These are phyloP conservation scores for Ceramica pisi DNA, from an alignment of 2,888 invertebrate genomes.

Conservation along the genomic window DNA sequence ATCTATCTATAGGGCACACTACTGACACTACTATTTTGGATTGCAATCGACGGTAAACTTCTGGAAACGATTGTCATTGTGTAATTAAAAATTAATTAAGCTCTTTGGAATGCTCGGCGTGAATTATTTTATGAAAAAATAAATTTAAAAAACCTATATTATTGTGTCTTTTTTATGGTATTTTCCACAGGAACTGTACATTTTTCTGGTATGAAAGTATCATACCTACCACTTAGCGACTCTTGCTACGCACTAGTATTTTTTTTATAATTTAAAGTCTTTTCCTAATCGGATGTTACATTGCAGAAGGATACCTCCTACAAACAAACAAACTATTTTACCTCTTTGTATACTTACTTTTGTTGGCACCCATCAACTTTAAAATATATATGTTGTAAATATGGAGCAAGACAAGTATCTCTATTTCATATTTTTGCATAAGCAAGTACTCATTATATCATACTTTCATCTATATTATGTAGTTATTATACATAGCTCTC, in stretches of 20 bases:
- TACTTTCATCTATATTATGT: slow-evolving; percentile 16
- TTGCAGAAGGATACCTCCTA: too few species aligned
- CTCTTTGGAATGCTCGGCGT: background rate
- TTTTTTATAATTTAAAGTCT: too few species aligned
- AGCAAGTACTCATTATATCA: slow-evolving; percentile 9
- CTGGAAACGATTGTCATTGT: background rate
- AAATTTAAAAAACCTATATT: too few species aligned
- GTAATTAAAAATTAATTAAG: background rate
- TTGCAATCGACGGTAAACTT: background rate
- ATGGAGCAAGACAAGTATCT: background rate
- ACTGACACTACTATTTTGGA: background rate
- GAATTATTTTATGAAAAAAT: background rate
- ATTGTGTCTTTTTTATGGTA: too few species aligned
- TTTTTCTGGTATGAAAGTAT: background rate
- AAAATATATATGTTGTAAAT: background rate
- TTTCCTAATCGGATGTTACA: too few species aligned
- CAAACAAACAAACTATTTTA: background rate
- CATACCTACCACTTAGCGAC: too few species aligned
- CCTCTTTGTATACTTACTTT: background rate
- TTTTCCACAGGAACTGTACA: background rate
- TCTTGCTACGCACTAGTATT: too few species aligned
- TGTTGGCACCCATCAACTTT: background rate
- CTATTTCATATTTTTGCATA: slow-evolving; percentile 28
- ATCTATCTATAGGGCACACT: background rate
- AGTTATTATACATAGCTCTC: slow-evolving; percentile 16